Conservation (phyloP, 1,140 invertebrate species). For the Macrocentrus cingulum region DNA sequence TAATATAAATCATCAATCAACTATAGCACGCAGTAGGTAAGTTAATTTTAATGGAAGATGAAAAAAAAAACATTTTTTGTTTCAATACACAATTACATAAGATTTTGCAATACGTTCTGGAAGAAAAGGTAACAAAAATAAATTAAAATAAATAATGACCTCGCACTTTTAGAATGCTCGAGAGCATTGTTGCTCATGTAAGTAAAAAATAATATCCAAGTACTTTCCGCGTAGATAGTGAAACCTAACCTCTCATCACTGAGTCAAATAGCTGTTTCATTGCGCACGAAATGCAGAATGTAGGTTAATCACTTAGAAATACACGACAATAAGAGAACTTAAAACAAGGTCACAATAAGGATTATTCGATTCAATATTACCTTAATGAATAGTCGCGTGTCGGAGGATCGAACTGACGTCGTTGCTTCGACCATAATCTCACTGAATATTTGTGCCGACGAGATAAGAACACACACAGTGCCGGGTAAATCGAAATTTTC, state of each 20-base stretch:
- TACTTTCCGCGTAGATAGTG: background rate
- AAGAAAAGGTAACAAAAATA: too few relatives aligned
- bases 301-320: slow-evolving; percentile 16
- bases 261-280: background rate
- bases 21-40: too few relatives aligned
- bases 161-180: too few relatives aligned
- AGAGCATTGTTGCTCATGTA: too few relatives aligned
- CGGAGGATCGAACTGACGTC: background rate
- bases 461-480: background rate
- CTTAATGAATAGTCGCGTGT: background rate
- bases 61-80: too few relatives aligned
- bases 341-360: background rate
- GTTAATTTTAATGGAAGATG: too few relatives aligned
- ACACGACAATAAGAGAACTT: background rate
- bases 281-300: slow-evolving; percentile 13
- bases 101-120: too few relatives aligned
- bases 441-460: background rate
- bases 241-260: slow-evolving; percentile 12
- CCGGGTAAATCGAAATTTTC: background rate
- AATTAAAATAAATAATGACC: too few relatives aligned
- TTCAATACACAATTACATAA: too few relatives aligned
- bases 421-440: background rate
- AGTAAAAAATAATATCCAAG: background rate
- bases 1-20: too few relatives aligned
- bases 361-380: background rate